Conservation (phyloP, 2,888 invertebrate genomes). For the Galerucella calmariensis region DNA sequence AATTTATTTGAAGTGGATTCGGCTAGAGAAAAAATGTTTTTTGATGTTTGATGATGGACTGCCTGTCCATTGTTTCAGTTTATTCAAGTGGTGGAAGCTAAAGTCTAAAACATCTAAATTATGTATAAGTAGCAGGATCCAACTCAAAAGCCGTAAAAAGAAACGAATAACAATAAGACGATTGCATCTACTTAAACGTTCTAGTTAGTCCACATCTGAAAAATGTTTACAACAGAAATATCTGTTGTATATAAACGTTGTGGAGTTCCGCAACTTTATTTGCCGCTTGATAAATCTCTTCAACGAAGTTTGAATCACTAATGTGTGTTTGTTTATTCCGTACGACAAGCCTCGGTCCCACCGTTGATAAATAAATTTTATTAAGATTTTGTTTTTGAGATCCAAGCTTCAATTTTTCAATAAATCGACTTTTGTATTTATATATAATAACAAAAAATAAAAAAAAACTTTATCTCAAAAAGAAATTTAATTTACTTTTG, state of each 20-base stretch:
- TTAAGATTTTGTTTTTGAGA: not conserved
- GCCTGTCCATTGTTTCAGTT: not conserved
- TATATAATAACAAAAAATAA: too few species aligned
- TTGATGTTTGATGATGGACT: not conserved
- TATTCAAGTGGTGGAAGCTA: not conserved
- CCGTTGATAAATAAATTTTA: constrained; percentile 48
- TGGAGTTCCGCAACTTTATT: constrained; percentile 50
- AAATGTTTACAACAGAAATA: constrained; percentile 46
- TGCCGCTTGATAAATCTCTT: constrained; percentile 48
- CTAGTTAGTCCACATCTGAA: constrained; percentile 9
- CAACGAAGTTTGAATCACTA: constrained; percentile 49
- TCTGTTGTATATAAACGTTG: constrained; percentile 44
- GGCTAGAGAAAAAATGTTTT: too few species aligned
- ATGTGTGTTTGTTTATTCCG: constrained; percentile 38
- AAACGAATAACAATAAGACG: constrained; percentile 20
- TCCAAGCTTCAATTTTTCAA: too few species aligned
- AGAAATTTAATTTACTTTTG: too few species aligned
- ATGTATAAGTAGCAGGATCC: not conserved
- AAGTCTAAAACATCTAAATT: not conserved
- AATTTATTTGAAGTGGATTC: too few species aligned
- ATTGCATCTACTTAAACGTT: constrained; percentile 23
- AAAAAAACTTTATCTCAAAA: too few species aligned
- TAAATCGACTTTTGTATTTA: too few species aligned
- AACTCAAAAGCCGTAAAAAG: not conserved
- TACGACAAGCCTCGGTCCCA: constrained; percentile 25